Base-by-base conservation (phyloP, 2,888 invertebrate genomes). In the Cylloceria caligata region DNA sequence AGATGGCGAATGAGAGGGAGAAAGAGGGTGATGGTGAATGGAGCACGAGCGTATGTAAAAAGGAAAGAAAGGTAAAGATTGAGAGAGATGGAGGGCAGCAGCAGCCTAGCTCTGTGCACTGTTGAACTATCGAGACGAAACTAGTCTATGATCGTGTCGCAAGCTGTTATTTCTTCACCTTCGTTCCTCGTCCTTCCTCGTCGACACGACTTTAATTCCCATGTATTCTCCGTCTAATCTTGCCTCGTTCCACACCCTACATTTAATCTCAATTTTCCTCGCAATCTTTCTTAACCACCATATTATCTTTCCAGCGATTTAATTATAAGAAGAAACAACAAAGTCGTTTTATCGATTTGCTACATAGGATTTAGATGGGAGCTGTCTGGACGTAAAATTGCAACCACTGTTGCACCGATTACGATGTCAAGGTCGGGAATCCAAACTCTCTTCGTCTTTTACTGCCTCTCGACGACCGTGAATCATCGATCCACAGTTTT, bases 81-180 rank as follows among this genome's bases (percentile, higher is more conserved):
- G 65, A 75, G 13, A 21, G 78, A 55, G 42, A 73, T 6, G 47
- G 19, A 47, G 60, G n/a, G 68, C 68, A 39, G 42, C 73, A 30
- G 74, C 62, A 55, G 60, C 60, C 68, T 64, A 2, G 16, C 13
- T 27, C 81, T 83, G 85, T 87, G 87, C 87, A 88, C 88, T 88
- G 83, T 87, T 88, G 87, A 88, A 88, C 88, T 88, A 88, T 88
- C 87, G 84, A 77, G 83, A 86, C 85, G 85, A 88, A 88, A 86
- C 86, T 88, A 88, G 88, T 87, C 87, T 88, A 86, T 83, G 83
- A 83, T 84, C 77, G 84, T 88, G 88, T 88, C 86, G 89, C 87
- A 88, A 88, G 77, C 81, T 79, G 68, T 72, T 76, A 60, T 67
- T 65, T 60, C 69, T 45, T 76, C 24, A 21, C 39, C 49, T 73